Conservation (phyloP, 2,113 vertebrate species). For the Scophthalmus maximus region DNA sequence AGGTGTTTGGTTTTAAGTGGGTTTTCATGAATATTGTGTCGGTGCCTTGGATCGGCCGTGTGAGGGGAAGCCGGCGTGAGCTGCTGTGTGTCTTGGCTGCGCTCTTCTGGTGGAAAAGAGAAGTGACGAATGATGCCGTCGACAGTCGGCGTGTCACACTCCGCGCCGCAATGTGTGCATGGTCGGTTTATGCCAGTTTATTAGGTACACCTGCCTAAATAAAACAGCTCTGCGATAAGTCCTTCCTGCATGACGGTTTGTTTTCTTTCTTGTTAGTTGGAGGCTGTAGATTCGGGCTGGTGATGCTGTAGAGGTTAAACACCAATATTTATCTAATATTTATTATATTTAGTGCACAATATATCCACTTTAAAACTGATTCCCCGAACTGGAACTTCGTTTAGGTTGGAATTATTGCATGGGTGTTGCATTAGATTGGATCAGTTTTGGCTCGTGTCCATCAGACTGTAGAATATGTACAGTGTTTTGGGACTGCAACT, state of each 20-base stretch:
- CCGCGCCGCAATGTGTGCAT: background rate
- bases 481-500: too few relatives aligned
- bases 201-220: background rate
- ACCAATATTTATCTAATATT: too few relatives aligned
- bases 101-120: constrained; percentile 55
- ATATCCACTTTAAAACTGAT: too few relatives aligned
- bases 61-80: background rate
- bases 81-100: constrained; percentile 56
- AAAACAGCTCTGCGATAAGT: background rate
- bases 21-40: constrained; percentile 64
- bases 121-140: constrained; percentile 16
- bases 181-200: background rate
- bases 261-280: background rate
- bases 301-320: too few relatives aligned
- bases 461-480: too few relatives aligned
- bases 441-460: too few relatives aligned
- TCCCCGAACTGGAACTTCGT: too few relatives aligned
- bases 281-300: background rate
- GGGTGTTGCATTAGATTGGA: too few relatives aligned
- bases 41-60: constrained; percentile 29
- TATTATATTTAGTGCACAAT: too few relatives aligned
- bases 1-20: constrained; percentile 60
- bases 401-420: too few relatives aligned
- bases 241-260: background rate
- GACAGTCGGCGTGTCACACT: background rate